phyloP scores from a whole-genome alignment of 2,888 invertebrate genomes.

The Miltochrista miniata region DNA sequence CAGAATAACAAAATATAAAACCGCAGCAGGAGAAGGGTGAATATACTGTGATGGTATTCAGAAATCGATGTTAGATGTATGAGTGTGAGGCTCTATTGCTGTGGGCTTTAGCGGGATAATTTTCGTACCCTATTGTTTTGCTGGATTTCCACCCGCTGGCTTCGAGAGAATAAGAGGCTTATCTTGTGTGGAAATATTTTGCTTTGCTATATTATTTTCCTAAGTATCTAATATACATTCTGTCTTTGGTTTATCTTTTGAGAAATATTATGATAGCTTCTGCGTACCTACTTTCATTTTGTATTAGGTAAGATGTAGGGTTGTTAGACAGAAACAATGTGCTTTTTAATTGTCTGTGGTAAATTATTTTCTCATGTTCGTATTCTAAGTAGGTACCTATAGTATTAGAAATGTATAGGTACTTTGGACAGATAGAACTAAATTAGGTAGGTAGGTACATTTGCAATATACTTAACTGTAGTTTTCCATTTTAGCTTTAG shows the following conservation, averaged over 20 bases:
- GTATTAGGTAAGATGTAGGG: too few species aligned
- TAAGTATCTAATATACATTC: conserved; percentile 19
- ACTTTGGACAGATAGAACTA: too few species aligned
- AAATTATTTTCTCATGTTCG: too few species aligned
- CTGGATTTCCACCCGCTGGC: conserved; percentile 42
- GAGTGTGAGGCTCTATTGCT: conserved; percentile 39
- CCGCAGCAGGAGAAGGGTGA: conserved; percentile 15
- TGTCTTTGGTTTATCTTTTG: conserved; percentile 8
- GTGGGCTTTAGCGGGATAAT: conserved; percentile 49
- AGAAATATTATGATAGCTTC: conserved; percentile 6
- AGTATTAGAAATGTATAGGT: too few species aligned
- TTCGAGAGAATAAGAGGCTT: conserved; percentile 49
- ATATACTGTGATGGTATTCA: conserved; percentile 39
- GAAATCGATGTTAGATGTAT: conserved; percentile 42
- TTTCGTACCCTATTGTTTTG: conserved; percentile 48
- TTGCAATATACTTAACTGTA: too few species aligned
- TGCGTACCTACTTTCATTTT: background rate
- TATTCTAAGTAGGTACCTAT: too few species aligned
- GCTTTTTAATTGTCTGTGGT: too few species aligned
- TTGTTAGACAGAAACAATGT: too few species aligned
- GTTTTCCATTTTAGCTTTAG: too few species aligned
- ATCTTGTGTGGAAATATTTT: conserved; percentile 41
- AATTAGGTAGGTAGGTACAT: too few species aligned
- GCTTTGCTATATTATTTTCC: conserved; percentile 22
- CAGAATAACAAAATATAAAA: conserved; percentile 22